phyloP scores from a whole-genome alignment of 2,113 vertebrate genomes.

The Azemiops feae region DNA sequence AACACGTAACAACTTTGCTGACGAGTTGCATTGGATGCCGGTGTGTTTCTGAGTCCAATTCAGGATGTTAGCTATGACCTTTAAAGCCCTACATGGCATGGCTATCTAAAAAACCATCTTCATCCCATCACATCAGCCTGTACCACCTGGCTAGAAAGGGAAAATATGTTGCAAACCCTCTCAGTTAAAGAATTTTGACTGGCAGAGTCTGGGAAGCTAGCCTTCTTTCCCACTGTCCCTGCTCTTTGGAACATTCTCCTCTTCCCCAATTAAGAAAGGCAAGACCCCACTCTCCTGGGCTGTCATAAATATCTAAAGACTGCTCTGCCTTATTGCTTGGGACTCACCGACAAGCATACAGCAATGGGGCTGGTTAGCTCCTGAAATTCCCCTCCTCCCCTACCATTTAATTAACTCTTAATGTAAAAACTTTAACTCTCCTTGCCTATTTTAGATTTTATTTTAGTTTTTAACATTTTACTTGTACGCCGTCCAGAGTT shows the following conservation, averaged over 20 bases:
- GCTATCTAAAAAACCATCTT: not conserved
- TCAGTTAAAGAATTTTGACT: too few species aligned
- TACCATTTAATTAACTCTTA: not conserved
- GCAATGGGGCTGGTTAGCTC: not conserved
- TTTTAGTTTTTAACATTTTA: not conserved
- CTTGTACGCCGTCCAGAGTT: not conserved
- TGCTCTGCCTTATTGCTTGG: not conserved
- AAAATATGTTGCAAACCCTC: too few species aligned
- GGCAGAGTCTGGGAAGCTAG: not conserved
- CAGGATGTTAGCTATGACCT: not conserved
- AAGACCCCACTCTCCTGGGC: not conserved
- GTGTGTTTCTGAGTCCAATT: not conserved
- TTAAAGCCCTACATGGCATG: not conserved
- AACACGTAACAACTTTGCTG: not conserved
- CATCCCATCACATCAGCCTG: not conserved
- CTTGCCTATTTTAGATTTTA: not conserved
- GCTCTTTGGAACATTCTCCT: not conserved
- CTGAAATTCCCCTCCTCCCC: not conserved
- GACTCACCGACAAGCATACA: not conserved
- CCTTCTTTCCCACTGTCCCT: not conserved
- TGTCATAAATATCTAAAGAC: not conserved
- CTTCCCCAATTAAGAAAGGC: not conserved
- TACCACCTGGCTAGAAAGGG: too few species aligned
- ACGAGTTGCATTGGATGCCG: not conserved
- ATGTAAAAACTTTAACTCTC: not conserved